Evolutionary conservation across 2,797 vertebrate species (phyloP).

Genomic region (Acomys russatus): DNA sequence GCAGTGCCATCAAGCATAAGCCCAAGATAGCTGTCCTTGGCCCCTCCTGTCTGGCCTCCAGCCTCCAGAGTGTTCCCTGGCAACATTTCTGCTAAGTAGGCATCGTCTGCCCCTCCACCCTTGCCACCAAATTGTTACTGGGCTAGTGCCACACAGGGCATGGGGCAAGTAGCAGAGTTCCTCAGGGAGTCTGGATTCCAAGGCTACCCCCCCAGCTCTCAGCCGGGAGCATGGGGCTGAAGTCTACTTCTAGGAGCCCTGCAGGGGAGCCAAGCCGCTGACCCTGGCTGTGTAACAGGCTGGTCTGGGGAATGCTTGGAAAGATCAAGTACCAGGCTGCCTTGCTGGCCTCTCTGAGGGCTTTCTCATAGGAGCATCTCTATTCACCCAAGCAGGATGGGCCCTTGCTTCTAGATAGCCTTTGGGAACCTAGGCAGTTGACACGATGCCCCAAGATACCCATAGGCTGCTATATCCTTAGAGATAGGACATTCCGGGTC

Average conservation of each 20-base stretch:
- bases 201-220: not conserved
- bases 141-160: not conserved
- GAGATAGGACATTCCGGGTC: not conserved
- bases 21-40: not conserved
- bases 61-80: constrained; percentile 23
- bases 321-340: not conserved
- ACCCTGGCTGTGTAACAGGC: not conserved
- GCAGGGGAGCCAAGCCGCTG: constrained; percentile 76
- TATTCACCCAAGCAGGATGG: not conserved
- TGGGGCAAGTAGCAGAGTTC: not conserved
- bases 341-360: constrained; percentile 59
- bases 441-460: not conserved
- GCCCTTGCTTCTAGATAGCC: not conserved
- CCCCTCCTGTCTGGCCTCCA: not conserved
- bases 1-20: not conserved
- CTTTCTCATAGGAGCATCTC: constrained; percentile 48
- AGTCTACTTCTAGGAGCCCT: constrained; percentile 56
- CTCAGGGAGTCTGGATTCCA: not conserved
- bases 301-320: constrained; percentile 20
- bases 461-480: not conserved
- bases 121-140: not conserved
- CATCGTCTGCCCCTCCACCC: not conserved
- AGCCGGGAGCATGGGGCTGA: not conserved
- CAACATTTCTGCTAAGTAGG: constrained; percentile 29
- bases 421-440: not conserved